Evolutionary conservation across 2,797 vertebrate species (phyloP).

Genomic region (Catamblyrhynchus diadema): DNA sequence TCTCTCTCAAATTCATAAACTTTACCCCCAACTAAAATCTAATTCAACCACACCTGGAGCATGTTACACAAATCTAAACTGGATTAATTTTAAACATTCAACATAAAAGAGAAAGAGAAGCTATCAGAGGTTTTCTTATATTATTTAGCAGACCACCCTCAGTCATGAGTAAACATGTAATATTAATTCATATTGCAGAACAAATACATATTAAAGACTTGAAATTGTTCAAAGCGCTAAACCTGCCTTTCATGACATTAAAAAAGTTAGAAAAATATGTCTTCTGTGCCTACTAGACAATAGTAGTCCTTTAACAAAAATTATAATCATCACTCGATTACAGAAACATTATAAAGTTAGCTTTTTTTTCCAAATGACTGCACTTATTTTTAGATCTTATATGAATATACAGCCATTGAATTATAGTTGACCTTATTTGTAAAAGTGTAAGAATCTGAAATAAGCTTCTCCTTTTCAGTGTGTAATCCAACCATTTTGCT

Average conservation of each 20-base stretch:
- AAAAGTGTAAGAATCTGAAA: not conserved
- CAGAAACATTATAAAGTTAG: not conserved
- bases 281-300: not conserved
- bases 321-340: not conserved
- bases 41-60: not conserved
- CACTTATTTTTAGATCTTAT: not conserved
- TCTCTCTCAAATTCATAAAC: not conserved
- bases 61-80: not conserved
- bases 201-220: not conserved
- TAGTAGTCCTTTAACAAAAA: not conserved
- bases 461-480: not conserved
- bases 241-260: not conserved
- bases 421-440: not conserved
- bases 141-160: not conserved
- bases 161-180: not conserved
- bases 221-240: not conserved
- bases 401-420: not conserved
- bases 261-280: not conserved
- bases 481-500: not conserved
- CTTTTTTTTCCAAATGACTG: not conserved
- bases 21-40: not conserved
- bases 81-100: not conserved
- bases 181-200: not conserved
- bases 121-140: not conserved
- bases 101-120: not conserved